These are phyloP conservation scores for Apotomis betuletana DNA, from an alignment of 2,888 invertebrate species.

Conservation along the genomic window DNA sequence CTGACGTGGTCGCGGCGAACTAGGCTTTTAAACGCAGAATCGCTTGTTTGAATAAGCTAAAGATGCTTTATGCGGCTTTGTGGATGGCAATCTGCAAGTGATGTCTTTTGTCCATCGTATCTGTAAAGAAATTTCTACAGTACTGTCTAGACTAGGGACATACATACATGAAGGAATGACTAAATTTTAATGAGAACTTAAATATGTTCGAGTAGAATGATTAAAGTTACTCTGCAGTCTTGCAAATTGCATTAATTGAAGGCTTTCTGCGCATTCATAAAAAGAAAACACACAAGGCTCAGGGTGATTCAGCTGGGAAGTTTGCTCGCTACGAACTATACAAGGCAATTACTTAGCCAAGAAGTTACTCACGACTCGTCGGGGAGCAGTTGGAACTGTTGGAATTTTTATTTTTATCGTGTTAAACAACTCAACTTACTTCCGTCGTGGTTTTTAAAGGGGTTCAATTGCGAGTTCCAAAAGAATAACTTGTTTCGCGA, in stretches of 20 bases:
- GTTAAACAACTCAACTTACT: slow-evolving; percentile 25
- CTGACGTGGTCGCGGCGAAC: slow-evolving; percentile 58
- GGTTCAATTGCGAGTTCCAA: slow-evolving; percentile 17
- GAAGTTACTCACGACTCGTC: slow-evolving; percentile 61
- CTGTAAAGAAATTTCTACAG: slow-evolving; percentile 11
- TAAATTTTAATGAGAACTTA: background rate
- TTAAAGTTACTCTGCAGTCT: background rate
- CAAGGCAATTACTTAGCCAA: slow-evolving; percentile 73
- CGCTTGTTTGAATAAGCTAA: slow-evolving; percentile 46
- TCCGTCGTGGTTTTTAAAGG: slow-evolving; percentile 26
- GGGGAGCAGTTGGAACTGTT: slow-evolving; percentile 52
- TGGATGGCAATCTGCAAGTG: slow-evolving; percentile 26
- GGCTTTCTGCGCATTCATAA: slow-evolving; percentile 4
- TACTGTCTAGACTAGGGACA: background rate
- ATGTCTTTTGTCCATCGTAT: slow-evolving; percentile 21
- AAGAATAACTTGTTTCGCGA: slow-evolving; percentile 16
- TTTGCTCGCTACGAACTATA: slow-evolving; percentile 65
- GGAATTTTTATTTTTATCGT: slow-evolving; percentile 55
- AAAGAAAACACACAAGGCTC: slow-evolving; percentile 29
- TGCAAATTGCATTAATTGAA: background rate
- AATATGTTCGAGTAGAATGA: background rate
- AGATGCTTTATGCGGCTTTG: slow-evolving; percentile 37
- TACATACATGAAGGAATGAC: too few relatives aligned
- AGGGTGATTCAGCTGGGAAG: slow-evolving; percentile 64
- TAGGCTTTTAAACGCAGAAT: slow-evolving; percentile 46